Percentiles rank a stretch among this genome's conserved stretches.
Conservation (phyloP, 2,797 vertebrate genomes). For the Anabas testudineus region DNA sequence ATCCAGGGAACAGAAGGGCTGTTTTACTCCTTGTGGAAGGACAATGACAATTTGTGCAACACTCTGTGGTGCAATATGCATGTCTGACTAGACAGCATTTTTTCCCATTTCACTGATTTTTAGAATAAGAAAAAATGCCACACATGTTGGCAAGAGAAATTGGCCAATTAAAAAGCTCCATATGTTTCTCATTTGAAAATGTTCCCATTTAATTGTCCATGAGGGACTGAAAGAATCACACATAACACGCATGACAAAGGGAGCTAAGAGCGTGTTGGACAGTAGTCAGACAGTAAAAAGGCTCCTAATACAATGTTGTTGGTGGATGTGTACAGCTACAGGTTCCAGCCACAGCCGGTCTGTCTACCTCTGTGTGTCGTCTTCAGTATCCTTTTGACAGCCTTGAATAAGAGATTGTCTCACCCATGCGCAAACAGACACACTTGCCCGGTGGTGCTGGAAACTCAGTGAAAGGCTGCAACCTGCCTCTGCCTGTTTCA, state of each 20-base stretch:
- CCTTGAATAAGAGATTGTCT: conserved; percentile 11
- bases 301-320: conserved; percentile 2
- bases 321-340: conserved; percentile 3
- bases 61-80: conserved; percentile 72
- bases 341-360: conserved; percentile 5
- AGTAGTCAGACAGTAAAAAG: conserved; percentile 31
- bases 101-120: conserved; percentile 70
- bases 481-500: conserved; percentile 42
- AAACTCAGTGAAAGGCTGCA: conserved; percentile 44
- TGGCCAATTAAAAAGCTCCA: conserved; percentile 86
- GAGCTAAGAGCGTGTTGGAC: conserved; percentile 18
- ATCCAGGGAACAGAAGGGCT: conserved; percentile 84
- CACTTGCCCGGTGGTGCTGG: conserved; percentile 7
- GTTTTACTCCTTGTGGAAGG: conserved; percentile 76
- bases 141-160: conserved; percentile 85
- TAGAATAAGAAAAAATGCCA: conserved; percentile 68
- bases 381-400: conserved; percentile 33
- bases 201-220: conserved; percentile 84
- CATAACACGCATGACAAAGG: conserved; percentile 48
- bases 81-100: conserved; percentile 65
- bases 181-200: conserved; percentile 86
- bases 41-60: conserved; percentile 74
- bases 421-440: conserved; percentile 14
- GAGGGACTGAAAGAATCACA: conserved; percentile 69
- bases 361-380: conserved; percentile 28